Percentiles rank a stretch among this genome's conserved stretches.
phyloP scores from a whole-genome alignment of 1,140 invertebrate species.

The Ylistrum balloti region DNA sequence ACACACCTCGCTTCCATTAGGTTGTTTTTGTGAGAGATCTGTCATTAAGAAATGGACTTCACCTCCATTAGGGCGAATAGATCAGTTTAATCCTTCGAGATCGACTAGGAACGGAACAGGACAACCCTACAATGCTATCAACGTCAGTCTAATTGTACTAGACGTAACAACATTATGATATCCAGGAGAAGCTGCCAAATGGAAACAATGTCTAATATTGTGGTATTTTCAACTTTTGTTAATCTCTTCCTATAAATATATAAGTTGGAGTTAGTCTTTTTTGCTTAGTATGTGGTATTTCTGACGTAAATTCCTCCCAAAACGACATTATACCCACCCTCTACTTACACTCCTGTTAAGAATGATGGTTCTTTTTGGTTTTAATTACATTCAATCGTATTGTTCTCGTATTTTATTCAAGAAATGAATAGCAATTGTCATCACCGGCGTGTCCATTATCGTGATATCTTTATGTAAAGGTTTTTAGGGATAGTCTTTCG shows the following conservation, averaged over 20 bases:
- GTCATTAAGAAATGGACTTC: constrained; percentile 25
- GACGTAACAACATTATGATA: not conserved
- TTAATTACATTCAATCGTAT: constrained; percentile 36
- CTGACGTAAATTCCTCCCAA: not conserved
- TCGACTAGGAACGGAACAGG: not conserved
- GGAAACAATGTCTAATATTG: not conserved
- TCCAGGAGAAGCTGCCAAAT: not conserved
- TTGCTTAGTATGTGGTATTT: not conserved
- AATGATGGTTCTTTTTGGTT: not conserved
- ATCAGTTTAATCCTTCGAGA: constrained; percentile 20
- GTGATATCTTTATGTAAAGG: not conserved
- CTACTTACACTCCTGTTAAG: not conserved
- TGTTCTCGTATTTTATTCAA: not conserved
- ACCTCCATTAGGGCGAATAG: not conserved
- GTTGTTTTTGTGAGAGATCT: not conserved
- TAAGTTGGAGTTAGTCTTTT: not conserved
- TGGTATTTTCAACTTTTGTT: not conserved
- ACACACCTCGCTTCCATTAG: not conserved
- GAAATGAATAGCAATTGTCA: not conserved
- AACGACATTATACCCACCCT: not conserved
- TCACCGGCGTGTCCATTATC: not conserved
- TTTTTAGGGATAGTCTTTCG: not conserved
- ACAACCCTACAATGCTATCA: constrained; percentile 6
- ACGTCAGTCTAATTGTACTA: not conserved
- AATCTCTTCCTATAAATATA: not conserved